These are phyloP conservation scores for Pygoscelis antarcticus DNA, from an alignment of 2,113 vertebrate genomes.

Conservation along the genomic window DNA sequence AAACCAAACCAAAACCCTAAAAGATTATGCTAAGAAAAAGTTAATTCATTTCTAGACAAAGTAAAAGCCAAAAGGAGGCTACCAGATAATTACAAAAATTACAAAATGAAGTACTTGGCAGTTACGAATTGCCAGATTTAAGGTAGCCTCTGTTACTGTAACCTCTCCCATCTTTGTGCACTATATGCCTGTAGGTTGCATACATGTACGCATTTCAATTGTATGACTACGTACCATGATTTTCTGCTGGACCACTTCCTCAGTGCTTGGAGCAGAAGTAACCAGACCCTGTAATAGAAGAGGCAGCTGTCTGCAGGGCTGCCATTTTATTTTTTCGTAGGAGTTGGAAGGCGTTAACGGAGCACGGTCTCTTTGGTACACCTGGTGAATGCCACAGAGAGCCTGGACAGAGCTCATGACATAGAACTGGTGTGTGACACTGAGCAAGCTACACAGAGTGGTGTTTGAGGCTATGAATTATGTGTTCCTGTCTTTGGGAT, in stretches of 20 bases:
- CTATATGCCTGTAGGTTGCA: not conserved
- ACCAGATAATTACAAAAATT: not conserved
- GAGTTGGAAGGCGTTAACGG: not conserved
- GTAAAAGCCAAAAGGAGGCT: not conserved
- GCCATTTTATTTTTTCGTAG: not conserved
- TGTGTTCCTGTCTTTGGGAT: not conserved
- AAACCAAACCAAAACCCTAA: constrained; percentile 14
- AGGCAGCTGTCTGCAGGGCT: not conserved
- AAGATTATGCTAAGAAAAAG: not conserved
- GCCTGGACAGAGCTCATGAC: not conserved
- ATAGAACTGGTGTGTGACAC: not conserved
- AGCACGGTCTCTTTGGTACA: not conserved
- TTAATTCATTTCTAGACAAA: not conserved
- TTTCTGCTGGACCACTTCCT: not conserved
- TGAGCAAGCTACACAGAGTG: not conserved
- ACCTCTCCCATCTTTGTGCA: not conserved
- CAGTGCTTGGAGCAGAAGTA: not conserved
- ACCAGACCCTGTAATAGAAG: not conserved
- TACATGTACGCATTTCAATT: not conserved
- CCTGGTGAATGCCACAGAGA: not conserved
- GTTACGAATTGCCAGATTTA: not conserved
- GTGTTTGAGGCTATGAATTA: not conserved
- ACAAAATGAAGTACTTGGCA: not conserved
- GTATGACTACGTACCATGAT: not conserved
- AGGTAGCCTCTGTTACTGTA: not conserved